A percentile compares a stretch with the other conserved stretches of the same genome.
These are phyloP conservation scores for Meganola albula DNA, from an alignment of 2,888 invertebrate genomes.

Conservation along the genomic window DNA sequence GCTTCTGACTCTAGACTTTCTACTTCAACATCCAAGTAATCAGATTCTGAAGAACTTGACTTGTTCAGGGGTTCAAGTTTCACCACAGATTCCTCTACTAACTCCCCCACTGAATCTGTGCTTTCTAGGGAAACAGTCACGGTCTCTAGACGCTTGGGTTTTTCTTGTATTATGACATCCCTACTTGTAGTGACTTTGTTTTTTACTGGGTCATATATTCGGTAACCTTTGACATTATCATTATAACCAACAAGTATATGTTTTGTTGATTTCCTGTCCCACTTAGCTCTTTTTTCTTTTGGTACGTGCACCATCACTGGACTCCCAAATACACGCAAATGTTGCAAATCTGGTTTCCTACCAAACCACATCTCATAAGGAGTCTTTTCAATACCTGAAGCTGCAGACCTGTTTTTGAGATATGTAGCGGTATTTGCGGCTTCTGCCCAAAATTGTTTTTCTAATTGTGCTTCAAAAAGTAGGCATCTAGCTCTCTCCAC, in stretches of 20 bases:
- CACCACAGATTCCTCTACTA: conserved; percentile 17
- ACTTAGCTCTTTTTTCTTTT: conserved; percentile 22
- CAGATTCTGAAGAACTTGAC: too few relatives aligned
- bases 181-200: conserved; percentile 20
- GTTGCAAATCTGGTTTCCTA: conserved; percentile 18
- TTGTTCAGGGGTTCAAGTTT: conserved; percentile 8
- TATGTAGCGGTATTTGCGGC: conserved; percentile 12
- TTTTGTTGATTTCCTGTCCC: conserved; percentile 23
- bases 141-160: conserved; percentile 2
- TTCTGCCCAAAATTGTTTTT: conserved; percentile 13
- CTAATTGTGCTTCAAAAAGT: conserved; percentile 6
- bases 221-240: conserved; percentile 17
- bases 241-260: conserved; percentile 24
- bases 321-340: conserved; percentile 19
- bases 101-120: too few relatives aligned
- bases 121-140: conserved; percentile 11
- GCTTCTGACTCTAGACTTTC: too few relatives aligned
- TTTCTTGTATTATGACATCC: conserved; percentile 18
- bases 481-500: conserved; percentile 11
- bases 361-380: conserved; percentile 5
- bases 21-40: too few relatives aligned
- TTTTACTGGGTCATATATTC: conserved; percentile 18
- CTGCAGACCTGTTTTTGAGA: conserved; percentile 8
- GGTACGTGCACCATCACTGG: conserved; percentile 20
- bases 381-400: conserved; percentile 4